phyloP scores from a whole-genome alignment of 64 coral and sea anemone species.

The Montipora sp. region DNA sequence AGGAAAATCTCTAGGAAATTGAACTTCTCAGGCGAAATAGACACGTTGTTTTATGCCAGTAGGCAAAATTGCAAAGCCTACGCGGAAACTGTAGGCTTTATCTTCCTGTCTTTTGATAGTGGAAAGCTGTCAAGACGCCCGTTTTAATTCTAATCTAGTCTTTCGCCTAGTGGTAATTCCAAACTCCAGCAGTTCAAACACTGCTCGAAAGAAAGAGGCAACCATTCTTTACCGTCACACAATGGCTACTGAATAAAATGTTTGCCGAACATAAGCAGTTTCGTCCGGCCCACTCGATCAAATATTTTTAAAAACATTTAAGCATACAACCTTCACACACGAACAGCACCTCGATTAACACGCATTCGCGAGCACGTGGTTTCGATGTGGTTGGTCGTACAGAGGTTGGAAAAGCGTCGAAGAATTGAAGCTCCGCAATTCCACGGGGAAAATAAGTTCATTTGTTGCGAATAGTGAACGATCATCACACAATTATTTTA shows the following conservation, averaged over 20 bases:
- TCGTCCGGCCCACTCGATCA: conserved; percentile 2
- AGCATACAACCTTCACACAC: background rate
- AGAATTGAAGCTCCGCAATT: too few relatives aligned
- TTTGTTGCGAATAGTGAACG: background rate
- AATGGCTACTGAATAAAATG: background rate
- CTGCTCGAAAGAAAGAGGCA: background rate
- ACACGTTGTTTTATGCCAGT: background rate
- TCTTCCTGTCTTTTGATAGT: conserved; percentile 13
- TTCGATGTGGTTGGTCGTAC: background rate
- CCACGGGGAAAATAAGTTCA: too few relatives aligned
- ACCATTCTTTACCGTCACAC: background rate
- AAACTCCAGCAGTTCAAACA: background rate
- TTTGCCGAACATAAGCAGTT: background rate
- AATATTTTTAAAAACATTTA: background rate
- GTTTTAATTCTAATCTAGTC: background rate
- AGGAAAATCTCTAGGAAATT: conserved; percentile 12
- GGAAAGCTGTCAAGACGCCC: background rate
- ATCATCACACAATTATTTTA: background rate
- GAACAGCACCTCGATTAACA: background rate
- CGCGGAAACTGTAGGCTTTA: conserved; percentile 25
- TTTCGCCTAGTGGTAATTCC: background rate
- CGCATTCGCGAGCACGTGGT: background rate
- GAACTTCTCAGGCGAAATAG: background rate
- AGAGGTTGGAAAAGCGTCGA: background rate
- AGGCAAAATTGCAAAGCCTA: conserved; percentile 13